Evolutionary conservation across 2,113 vertebrate genomes (phyloP).

Genomic region (Dipodomys ordii): DNA sequence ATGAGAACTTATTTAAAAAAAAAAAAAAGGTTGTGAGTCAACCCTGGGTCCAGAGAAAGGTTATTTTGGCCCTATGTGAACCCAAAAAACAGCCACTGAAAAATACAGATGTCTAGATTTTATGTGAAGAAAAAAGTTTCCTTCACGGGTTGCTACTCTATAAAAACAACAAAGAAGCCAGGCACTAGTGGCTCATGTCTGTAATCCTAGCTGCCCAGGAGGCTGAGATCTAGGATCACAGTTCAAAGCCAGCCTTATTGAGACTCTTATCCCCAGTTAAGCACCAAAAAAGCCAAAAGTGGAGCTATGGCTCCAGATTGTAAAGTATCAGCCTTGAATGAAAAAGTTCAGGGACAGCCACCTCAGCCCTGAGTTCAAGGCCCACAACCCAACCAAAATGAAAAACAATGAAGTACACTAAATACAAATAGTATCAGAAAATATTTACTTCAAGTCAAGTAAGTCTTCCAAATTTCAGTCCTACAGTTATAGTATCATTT

Average conservation of each 20-base stretch:
- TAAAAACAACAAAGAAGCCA: slow-evolving; percentile 61
- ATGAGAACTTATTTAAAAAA: slow-evolving; percentile 49
- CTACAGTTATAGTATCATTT: slow-evolving; percentile 51
- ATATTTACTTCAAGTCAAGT: too few relatives aligned
- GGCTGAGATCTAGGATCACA: too few relatives aligned
- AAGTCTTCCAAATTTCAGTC: slow-evolving; percentile 58
- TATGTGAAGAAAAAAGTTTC: slow-evolving; percentile 58
- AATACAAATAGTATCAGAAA: not conserved
- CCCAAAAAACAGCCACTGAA: slow-evolving; percentile 62
- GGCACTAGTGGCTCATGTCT: too few relatives aligned
- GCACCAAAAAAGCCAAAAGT: too few relatives aligned
- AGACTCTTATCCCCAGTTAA: too few relatives aligned
- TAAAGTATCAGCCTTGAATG: too few relatives aligned
- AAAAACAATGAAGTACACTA: not conserved
- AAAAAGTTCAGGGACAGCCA: too few relatives aligned
- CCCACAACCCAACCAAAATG: too few relatives aligned
- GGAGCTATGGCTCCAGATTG: too few relatives aligned
- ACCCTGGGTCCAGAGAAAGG: slow-evolving; percentile 64
- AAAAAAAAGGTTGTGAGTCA: slow-evolving; percentile 57
- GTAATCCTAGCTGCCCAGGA: too few relatives aligned
- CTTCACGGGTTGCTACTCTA: slow-evolving; percentile 35
- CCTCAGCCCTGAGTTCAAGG: too few relatives aligned
- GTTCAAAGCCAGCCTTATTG: too few relatives aligned
- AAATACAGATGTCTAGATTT: slow-evolving; percentile 65
- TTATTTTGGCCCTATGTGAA: slow-evolving; percentile 57